Base-by-base conservation (phyloP, 2,888 invertebrate species). In the Ceraclea dissimilis region DNA sequence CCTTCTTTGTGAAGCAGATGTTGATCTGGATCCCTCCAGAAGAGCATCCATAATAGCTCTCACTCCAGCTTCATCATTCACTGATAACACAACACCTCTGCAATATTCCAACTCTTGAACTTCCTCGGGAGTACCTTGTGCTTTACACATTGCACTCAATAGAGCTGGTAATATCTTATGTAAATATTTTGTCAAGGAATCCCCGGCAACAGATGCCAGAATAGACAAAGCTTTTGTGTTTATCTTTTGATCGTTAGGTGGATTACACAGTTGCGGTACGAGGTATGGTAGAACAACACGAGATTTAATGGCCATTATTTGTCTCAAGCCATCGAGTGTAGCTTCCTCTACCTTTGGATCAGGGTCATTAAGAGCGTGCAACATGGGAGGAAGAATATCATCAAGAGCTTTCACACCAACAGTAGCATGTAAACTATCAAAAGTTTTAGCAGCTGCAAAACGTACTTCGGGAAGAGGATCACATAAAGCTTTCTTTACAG, bases 231-330 rank as follows among this genome's bases (percentile, higher is more conserved):
- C 97, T 74, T 92, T 90, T 13, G 96, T 91, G 75, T 97, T 94
- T 6, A 93, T 89, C 13, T 39, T 39, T 16, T 39, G 39, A 39
- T 39, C 39, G 13, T 39, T 39, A 18, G 93, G 93, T 5, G 85
- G 82, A 6, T 87, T 84, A 0, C 93, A 95, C 67, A 99, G 76
- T 75, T 95, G 90, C 2, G 98, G 98, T 60, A 99, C 89, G 60
- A 99, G 81, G 74, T 96, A 97, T 1, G 98, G 98, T 63, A 99
- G 76, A 54, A 98, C 96, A 0, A 94, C 95, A 64, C 92, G 82
- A 0, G 95, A 93, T 75, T 97, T 98, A 57, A 97, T 91, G 13
- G 92, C 88, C 93, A 99, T 95, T 43, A 99, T 92, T 81, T 97
- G 96, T 57, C 93, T 85, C 63, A 99, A 79, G 18, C 98, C 99